Evolutionary conservation across 2,888 invertebrate species (phyloP).

Genomic region (Lapara coniferarum): DNA sequence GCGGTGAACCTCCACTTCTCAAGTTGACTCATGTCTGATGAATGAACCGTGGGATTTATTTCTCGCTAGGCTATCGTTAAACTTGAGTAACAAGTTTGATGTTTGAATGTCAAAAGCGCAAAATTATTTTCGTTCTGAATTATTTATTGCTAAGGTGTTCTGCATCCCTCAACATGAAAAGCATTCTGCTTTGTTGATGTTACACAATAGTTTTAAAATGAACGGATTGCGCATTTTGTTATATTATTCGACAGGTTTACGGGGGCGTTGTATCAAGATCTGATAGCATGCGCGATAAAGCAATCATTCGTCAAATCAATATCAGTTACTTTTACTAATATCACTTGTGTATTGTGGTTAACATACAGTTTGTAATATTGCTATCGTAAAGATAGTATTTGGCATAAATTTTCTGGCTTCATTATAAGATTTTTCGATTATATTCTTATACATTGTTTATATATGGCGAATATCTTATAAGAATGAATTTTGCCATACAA

Average conservation of each 20-base stretch:
- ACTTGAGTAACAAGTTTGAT: conserved; percentile 25
- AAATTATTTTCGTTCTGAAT: conserved; percentile 14
- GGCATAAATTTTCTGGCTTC: neutral
- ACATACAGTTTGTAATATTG: conserved; percentile 14
- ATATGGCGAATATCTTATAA: no score
- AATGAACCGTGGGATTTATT: conserved; percentile 29
- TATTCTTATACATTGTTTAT: no score
- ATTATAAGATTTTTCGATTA: no score
- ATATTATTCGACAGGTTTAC: conserved; percentile 19
- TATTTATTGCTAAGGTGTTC: conserved; percentile 25
- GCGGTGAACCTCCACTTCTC: conserved; percentile 39
- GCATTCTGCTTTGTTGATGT: conserved; percentile 12
- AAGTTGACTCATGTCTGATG: conserved; percentile 33
- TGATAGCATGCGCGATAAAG: conserved; percentile 38
- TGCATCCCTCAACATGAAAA: conserved; percentile 22
- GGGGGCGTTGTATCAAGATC: conserved; percentile 31
- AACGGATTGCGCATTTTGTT: neutral
- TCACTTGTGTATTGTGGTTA: conserved; percentile 23
- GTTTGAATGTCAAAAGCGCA: conserved; percentile 23
- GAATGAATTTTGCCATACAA: no score
- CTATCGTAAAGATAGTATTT: conserved; percentile 2
- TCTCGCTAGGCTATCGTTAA: conserved; percentile 26
- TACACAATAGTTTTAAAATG: conserved; percentile 8
- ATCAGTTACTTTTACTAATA: conserved; percentile 28
- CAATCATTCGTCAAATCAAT: conserved; percentile 34